These are phyloP conservation scores for Coptodon bakossiorum DNA, from an alignment of 2,113 vertebrate species.

Conservation along the genomic window DNA sequence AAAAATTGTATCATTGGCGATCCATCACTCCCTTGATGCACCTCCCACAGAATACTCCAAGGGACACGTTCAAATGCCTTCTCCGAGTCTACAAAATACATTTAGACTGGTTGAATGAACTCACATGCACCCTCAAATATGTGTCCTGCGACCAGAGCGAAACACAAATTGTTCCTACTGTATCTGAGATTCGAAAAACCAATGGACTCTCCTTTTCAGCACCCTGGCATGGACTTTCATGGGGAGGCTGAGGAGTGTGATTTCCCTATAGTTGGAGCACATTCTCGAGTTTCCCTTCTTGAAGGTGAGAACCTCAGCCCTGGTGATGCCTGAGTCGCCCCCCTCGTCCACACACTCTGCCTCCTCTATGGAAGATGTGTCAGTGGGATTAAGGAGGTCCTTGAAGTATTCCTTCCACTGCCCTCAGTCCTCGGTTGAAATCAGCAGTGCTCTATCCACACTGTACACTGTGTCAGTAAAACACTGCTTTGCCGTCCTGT, in stretches of 20 bases:
- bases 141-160: not conserved
- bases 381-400: not conserved
- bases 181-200: not conserved
- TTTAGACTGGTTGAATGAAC: accelerated
- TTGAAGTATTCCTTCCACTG: not conserved
- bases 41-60: not conserved
- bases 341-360: not conserved
- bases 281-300: not conserved
- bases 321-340: not conserved
- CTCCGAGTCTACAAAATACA: not conserved
- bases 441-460: accelerated
- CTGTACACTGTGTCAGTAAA: not conserved
- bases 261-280: not conserved
- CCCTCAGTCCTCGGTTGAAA: not conserved
- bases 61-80: not conserved
- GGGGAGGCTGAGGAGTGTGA: not conserved
- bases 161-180: not conserved
- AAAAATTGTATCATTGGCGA: accelerated
- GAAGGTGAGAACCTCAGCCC: not conserved
- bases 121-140: not conserved
- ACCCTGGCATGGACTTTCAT: not conserved
- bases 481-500: not conserved
- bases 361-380: not conserved
- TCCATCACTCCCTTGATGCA: not conserved
- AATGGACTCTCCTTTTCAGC: not conserved